Base-by-base conservation (phyloP, 2,797 vertebrate genomes). In the Synaphobranchus kaupii region DNA sequence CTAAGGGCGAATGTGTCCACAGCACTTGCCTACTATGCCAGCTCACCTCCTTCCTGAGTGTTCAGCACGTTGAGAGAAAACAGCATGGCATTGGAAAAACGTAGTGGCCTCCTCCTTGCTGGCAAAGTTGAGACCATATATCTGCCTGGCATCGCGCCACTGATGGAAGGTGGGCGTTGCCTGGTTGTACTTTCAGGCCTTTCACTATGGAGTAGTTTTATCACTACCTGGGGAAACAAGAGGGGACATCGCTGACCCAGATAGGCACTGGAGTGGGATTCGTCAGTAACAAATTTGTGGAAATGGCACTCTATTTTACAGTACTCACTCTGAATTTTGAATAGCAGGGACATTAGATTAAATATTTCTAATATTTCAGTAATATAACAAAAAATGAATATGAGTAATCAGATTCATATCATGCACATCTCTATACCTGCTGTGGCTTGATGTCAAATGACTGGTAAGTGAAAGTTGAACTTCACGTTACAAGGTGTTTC, bases 171-270 rank as follows among this genome's bases (percentile, higher is more conserved):
- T 99, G 1, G 98, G 98, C 0, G 98, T 99, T 78, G 98, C 98
- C 94, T 99, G 98, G 95, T 99, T 99, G 94, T 99, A 99, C 94
- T 99, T 99, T 99, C 94, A 99, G 94, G 87, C 98, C 98, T 95
- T 99, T 99, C 93, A 99, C 98, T 90, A 99, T 98, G 90, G 98
- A 99, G 94, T 99, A 99, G 96, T 99, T 99, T 99, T 92, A 99
- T 99, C 86, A 99, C 98, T 93, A 99, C 98, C 98, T 99, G 73
- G 60, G 54, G 52, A n/a, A 73, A 48, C 4, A 25, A 66, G 58
- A 20, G 3, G 44, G 84, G 76, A 28, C 50, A 66, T 48, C n/a
- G 31, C 13, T 28, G 39, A 54, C 52, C n/a, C 10, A 34, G n/a
- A n/a, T n/a, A n/a, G n/a, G n/a, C n/a, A n/a, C n/a, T n/a, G n/a